Base-by-base conservation (phyloP, 2,113 vertebrate species). In the Actenoides lindsayi region DNA sequence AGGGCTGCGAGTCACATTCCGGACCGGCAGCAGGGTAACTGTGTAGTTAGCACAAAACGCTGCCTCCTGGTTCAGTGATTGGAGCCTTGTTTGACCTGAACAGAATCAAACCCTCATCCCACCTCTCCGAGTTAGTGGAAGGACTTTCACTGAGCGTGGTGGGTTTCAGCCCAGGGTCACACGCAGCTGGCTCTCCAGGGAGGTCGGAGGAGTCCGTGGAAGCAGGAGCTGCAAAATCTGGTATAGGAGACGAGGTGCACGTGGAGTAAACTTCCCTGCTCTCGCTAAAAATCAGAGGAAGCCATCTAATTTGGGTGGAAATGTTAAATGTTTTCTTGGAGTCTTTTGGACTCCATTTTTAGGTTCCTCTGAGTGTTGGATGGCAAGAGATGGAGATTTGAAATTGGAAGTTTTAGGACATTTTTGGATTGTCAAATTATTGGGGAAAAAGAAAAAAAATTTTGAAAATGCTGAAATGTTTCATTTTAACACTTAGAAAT, bases 11-110 rank as follows among this genome's bases (percentile, higher is more conserved):
- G 76, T 13, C 35, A 37, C 25, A 37, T 80, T 67, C 54, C 51
- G 81, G 54, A 11, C 54, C 8, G 24, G 21, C 33, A 31, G 37
- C 59, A 54, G 51, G 50, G 23, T 57, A 41, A 59, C 50, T 57
- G 67, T 39, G 10, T 33, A 12, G 24, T 21, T 50, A 30, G 67
- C 71, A 83, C 1, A 3, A n/a, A 67, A 7, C 4, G 0, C 30
- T 59, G 1, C 0, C 10, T 54, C 33, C 20, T 21, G 14, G 59
- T 74, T 42, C 39, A 6, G 24, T n/a, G 41, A 53, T 39, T 0
- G 0, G 51, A 83, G 50, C 60, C 56, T 64, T 50, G 50, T 44
- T 74, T 57, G 28, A 35, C 31, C 31, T 44, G 28, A 59, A 53
- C 20, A 19, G 44, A 64, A 65, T 42, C 62, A 85, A 62, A 69